Conservation (phyloP, 2,797 vertebrate species). For the Gymnothorax javanicus region DNA sequence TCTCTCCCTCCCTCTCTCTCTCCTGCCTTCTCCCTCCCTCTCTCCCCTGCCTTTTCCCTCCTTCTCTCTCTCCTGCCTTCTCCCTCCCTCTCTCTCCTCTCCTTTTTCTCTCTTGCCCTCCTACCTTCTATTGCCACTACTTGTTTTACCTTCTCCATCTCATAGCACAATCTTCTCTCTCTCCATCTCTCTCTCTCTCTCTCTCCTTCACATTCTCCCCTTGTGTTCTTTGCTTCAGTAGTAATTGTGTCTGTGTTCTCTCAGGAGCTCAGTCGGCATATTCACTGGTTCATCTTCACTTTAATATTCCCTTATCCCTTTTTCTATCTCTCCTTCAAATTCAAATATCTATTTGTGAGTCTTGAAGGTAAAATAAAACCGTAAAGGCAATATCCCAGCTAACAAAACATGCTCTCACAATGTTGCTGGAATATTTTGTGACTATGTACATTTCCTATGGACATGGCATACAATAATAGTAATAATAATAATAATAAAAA, state of each 20-base stretch:
- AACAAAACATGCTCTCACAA: too few species aligned
- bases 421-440: too few species aligned
- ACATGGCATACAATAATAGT: too few species aligned
- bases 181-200: neutral
- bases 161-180: constrained; percentile 18
- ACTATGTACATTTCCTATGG: too few species aligned
- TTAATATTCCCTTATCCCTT: neutral
- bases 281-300: neutral
- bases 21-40: neutral
- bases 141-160: neutral
- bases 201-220: neutral
- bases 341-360: neutral
- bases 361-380: neutral
- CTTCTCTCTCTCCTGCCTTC: constrained; percentile 20
- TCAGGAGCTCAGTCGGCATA: neutral
- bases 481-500: too few species aligned
- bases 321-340: neutral
- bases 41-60: too few species aligned
- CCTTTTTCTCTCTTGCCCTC: constrained; percentile 62
- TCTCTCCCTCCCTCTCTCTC: constrained; percentile 30
- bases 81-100: constrained; percentile 40
- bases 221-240: neutral
- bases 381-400: neutral
- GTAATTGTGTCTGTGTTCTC: neutral
- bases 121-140: neutral